Evolutionary conservation across 1,140 invertebrate genomes (phyloP).

Genomic region (Spodoptera frugiperda): DNA sequence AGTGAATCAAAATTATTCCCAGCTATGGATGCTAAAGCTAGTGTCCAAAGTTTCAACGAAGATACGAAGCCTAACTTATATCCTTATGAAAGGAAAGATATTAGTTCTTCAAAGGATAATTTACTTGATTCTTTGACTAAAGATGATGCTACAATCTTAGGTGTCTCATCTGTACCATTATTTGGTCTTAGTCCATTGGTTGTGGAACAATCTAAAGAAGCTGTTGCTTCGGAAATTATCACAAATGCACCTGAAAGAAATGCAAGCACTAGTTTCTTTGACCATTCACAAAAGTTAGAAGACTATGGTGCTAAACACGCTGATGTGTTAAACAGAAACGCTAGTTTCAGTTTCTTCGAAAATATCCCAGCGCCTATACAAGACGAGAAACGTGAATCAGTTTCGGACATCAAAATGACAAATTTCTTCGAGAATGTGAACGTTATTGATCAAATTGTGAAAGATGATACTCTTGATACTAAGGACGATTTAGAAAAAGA

Average conservation of each 20-base stretch:
- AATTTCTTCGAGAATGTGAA: slow-evolving; percentile 11
- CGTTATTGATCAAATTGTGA: neutral
- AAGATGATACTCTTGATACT: neutral
- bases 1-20: slow-evolving; percentile 3
- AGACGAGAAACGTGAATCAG: neutral
- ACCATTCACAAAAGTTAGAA: slow-evolving; percentile 14
- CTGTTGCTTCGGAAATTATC: neutral
- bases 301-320: slow-evolving; percentile 1
- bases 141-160: slow-evolving; percentile 44
- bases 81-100: neutral
- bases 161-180: slow-evolving; percentile 52
- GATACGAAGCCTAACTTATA: slow-evolving; percentile 7
- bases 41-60: neutral
- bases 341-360: slow-evolving; percentile 51
- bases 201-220: slow-evolving; percentile 52
- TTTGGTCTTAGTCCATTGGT: slow-evolving; percentile 56
- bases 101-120: slow-evolving; percentile 11
- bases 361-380: slow-evolving; percentile 38
- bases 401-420: neutral
- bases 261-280: slow-evolving; percentile 42
- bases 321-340: slow-evolving; percentile 1
- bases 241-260: slow-evolving; percentile 29
- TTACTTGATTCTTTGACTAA: slow-evolving; percentile 46
- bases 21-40: neutral
- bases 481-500: neutral